Evolutionary conservation across 2,888 invertebrate genomes (phyloP), one percentile per base, ranked within the genome.

Genomic region (Cyclophora punctaria): DNA sequence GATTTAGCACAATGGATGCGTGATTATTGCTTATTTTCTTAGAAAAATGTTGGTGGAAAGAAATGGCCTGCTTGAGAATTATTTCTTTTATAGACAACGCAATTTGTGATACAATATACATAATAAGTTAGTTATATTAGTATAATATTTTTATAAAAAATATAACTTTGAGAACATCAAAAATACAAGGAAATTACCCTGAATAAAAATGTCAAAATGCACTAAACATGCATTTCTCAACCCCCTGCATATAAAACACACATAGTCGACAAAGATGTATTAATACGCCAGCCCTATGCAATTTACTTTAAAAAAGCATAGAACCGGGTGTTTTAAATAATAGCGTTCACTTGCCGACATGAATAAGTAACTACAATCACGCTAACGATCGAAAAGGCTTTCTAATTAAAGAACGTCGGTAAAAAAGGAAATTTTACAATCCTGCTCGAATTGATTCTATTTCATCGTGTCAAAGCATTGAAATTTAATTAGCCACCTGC

Each of bases 401-500:
- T 69, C 66, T 67, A 73, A 71, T 69, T 73, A 70, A 70, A 69
- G 66, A 35, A 42, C 51, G 58, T 62, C 58, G 59, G 52, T 52
- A 48, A 58, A 6, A 46, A 48, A 35, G 55, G 56, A 48, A 62
- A 68, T 65, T 69, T 68, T 54, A 71, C 63, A 66, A 69, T 63
- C 64, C 65, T 68, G 69, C 67, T 64, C 59, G 59, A 72, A 68
- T 55, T 52, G 52, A 57, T 56, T 52, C 43, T 47, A 46, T 49
- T 50, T 44, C 45, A 51, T 69, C 68, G 69, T 70, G 77, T 75
- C 69, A 73, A 73, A 65, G 69, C 74, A 73, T 78, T 72, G 71
- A 76, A 79, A 81, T 79, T 80, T 73, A 80, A 84, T 85, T 81
- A 83, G 66, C 73, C 77, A 80, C 79, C 78, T 80, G 80, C 69